Evolutionary conservation across 2,888 invertebrate species (phyloP), one percentile per base, ranked within the genome.

Genomic region (Diachrysia chrysitis): DNA sequence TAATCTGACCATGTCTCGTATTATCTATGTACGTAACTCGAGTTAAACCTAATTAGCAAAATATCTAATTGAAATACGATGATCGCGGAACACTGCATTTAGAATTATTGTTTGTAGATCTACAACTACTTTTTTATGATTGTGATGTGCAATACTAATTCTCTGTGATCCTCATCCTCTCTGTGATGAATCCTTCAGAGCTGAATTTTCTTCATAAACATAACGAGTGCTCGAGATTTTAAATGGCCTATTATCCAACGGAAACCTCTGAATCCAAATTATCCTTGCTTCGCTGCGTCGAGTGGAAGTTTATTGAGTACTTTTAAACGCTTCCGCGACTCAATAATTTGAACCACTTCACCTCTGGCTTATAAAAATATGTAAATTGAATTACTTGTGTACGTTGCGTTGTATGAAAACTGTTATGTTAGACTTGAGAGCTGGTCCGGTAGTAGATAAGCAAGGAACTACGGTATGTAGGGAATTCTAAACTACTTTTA

Each of bases 371-470:
- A 63, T 21, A 54, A 65, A 73, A 71, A 64, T 56, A 67, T 77
- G 67, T 48, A 77, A 51, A 78, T 77, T 60, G 59, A 75, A 75
- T 71, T 59, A 78, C 48, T 71, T 59, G 71, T 58, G 37, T 25
- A 25, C 25, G 25, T 25, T 59, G 71, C 66, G 66, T 51, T 42
- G 42, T 19, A 75, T 71, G 68, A 59, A 78, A 77, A 77, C 78
- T 76, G 61, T 62, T 71, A 62, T 57, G 61, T 53, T 58, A 32
- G 14, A 16, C 17, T 42, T 53, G 0, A 37, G 3, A 58, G 63
- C 53, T 51, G 59, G 62, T 59, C 32, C 17, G 54, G 63, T 68
- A 71, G 14, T 21, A 0, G 72, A 75, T 76, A 76, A 68, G 76
- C 37, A 51, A 2, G 37, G 48, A 55, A 6, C 6, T 46, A 10